Evolutionary conservation across 1,140 invertebrate genomes (phyloP).

Genomic region (Cephus cinctus): DNA sequence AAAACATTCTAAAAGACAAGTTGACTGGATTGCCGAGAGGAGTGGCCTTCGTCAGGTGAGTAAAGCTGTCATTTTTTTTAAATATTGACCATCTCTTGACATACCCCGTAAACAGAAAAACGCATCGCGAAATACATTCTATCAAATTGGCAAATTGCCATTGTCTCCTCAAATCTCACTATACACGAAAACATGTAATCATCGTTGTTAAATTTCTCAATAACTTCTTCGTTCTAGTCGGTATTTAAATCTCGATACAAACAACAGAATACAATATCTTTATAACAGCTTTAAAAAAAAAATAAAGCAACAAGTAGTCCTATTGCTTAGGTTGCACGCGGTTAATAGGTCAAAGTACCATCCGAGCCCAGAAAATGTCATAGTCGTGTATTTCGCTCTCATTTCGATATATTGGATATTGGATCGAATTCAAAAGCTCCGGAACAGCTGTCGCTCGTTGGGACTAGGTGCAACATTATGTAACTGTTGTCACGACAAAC

Average conservation of each 20-base stretch:
- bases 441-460: conserved; percentile 18
- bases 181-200: too few relatives aligned
- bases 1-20: conserved; percentile 86
- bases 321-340: too few relatives aligned
- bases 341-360: too few relatives aligned
- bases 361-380: too few relatives aligned
- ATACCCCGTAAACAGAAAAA: not conserved
- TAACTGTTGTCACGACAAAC: conserved; percentile 21
- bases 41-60: conserved; percentile 89
- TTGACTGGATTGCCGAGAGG: conserved; percentile 81
- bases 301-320: too few relatives aligned
- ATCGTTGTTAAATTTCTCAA: too few relatives aligned
- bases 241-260: too few relatives aligned
- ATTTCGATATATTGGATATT: conserved; percentile 20
- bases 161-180: conserved; percentile 14
- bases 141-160: conserved; percentile 6
- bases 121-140: not conserved
- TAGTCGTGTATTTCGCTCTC: too few relatives aligned
- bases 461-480: conserved; percentile 29
- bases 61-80: conserved; percentile 14
- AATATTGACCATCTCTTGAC: not conserved
- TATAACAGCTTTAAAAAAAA: too few relatives aligned
- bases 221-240: too few relatives aligned
- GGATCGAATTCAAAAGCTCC: conserved; percentile 20
- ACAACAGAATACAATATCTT: too few relatives aligned